These are phyloP conservation scores for Actenoides hombroni DNA, from an alignment of 2,113 vertebrate species.

Conservation along the genomic window DNA sequence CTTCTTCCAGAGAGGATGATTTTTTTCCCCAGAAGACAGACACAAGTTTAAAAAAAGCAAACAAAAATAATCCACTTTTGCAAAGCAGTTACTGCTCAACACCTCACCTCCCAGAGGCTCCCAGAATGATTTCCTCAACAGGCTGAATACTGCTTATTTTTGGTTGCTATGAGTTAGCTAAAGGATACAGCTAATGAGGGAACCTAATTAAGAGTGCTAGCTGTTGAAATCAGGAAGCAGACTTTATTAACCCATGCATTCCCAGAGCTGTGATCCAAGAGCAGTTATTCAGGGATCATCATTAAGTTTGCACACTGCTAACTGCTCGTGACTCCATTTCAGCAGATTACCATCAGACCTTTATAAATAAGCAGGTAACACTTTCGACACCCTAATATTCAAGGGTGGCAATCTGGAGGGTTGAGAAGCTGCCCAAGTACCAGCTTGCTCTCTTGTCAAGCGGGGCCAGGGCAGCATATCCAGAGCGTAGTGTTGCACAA, in stretches of 20 bases:
- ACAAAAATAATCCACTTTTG: background rate
- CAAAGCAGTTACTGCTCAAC: background rate
- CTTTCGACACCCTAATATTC: background rate
- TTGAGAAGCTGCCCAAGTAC: background rate
- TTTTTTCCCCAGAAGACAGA: background rate
- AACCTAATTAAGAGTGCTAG: background rate
- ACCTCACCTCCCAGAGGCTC: background rate
- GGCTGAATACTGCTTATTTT: background rate
- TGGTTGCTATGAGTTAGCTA: background rate
- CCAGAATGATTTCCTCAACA: background rate
- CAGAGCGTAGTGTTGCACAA: background rate
- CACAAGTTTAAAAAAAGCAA: background rate
- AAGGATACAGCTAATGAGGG: background rate
- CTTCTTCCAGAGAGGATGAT: background rate
- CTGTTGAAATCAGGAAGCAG: background rate
- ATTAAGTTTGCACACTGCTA: background rate
- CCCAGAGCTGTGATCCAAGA: background rate
- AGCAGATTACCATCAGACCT: background rate
- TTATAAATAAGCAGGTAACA: background rate
- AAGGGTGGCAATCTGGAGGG: background rate
- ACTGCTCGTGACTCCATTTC: background rate
- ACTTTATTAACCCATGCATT: background rate
- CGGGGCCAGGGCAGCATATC: background rate
- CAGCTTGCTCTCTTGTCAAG: background rate
- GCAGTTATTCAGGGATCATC: background rate